A percentile compares a stretch with the other conserved stretches of the same genome.
Evolutionary conservation across 2,797 vertebrate genomes (phyloP).

Genomic region (Etheostoma perlongum): DNA sequence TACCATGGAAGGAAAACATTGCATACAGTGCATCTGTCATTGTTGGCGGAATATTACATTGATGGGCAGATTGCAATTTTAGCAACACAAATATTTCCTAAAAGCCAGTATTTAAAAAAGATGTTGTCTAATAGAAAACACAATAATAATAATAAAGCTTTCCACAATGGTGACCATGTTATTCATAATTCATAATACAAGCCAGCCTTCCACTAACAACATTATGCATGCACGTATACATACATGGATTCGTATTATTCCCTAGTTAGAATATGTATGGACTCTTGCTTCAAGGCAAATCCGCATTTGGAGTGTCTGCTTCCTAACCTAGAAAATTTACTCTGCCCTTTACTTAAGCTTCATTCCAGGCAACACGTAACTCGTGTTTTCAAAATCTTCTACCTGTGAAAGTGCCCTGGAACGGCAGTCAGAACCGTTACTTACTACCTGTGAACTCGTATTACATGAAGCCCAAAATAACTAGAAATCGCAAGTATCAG

Average conservation of each 20-base stretch:
- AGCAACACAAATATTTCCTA: not conserved
- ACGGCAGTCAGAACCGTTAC: too few relatives aligned
- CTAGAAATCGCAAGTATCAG: too few relatives aligned
- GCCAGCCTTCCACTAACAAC: not conserved
- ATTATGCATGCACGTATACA: not conserved
- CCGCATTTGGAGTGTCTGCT: not conserved
- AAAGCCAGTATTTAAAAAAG: not conserved
- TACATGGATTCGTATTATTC: not conserved
- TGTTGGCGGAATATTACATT: not conserved
- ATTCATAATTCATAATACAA: conserved; percentile 7
- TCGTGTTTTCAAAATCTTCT: too few relatives aligned
- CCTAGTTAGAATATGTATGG: conserved; percentile 2
- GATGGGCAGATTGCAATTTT: not conserved
- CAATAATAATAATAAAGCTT: too few relatives aligned
- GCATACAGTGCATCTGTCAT: not conserved
- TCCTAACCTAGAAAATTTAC: too few relatives aligned
- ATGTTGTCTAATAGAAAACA: not conserved
- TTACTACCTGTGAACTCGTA: too few relatives aligned
- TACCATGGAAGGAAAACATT: not conserved
- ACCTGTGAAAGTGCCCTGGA: too few relatives aligned
- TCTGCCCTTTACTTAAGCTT: too few relatives aligned
- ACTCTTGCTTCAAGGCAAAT: not conserved
- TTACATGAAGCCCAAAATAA: too few relatives aligned
- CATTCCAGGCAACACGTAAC: too few relatives aligned
- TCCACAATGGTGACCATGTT: not conserved